Percentiles rank a stretch among this genome's conserved stretches.
These are phyloP conservation scores for Brachionus calyciflorus DNA, from an alignment of 1,140 invertebrate genomes.

Conservation along the genomic window DNA sequence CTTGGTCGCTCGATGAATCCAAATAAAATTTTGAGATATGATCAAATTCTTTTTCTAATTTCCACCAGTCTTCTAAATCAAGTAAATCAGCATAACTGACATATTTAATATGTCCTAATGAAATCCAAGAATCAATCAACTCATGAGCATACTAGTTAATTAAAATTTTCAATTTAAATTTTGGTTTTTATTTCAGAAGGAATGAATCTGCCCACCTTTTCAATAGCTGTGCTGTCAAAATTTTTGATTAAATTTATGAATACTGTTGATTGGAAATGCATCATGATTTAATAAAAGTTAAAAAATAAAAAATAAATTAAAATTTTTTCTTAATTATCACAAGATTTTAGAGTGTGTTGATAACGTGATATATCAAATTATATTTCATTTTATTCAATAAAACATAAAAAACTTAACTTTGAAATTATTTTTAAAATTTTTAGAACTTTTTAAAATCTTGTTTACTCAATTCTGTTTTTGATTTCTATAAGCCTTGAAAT, in stretches of 20 bases:
- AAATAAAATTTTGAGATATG: neutral
- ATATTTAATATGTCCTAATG: neutral
- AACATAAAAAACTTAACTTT: conserved; percentile 24
- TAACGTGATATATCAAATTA: neutral
- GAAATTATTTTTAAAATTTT: neutral
- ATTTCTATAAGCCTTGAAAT: too few species aligned
- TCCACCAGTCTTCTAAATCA: conserved; percentile 33
- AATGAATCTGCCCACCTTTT: neutral
- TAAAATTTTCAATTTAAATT: neutral
- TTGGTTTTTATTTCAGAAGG: neutral
- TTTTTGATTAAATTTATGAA: too few species aligned
- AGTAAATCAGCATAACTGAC: conserved; percentile 10
- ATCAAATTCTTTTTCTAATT: conserved; percentile 27
- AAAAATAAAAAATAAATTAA: too few species aligned
- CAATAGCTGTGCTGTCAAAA: neutral
- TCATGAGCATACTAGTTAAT: conserved; percentile 1
- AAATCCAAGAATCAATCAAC: conserved; percentile 2
- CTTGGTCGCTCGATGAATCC: neutral
- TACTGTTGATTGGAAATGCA: neutral
- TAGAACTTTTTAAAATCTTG: too few species aligned
- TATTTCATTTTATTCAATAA: neutral
- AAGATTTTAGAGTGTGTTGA: neutral
- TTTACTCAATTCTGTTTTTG: neutral
- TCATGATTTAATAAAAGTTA: neutral
- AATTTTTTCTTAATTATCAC: neutral